phyloP scores from a whole-genome alignment of 1,140 invertebrate species.

The Drosophila parvula region DNA sequence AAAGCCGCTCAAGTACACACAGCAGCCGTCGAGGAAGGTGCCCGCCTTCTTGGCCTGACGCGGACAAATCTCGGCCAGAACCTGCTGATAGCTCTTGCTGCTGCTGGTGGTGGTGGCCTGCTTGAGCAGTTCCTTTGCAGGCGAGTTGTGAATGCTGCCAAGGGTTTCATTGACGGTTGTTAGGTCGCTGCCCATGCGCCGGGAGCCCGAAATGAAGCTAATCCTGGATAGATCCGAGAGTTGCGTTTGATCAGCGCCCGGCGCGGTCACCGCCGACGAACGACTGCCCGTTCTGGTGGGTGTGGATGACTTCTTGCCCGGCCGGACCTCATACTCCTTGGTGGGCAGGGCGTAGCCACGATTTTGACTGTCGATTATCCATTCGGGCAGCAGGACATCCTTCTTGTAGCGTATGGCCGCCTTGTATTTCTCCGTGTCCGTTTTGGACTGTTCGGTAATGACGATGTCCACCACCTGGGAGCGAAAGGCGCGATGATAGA shows the following conservation, averaged over 20 bases:
- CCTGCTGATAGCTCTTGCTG: constrained; percentile 58
- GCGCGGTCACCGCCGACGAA: neutral
- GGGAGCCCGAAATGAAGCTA: constrained; percentile 53
- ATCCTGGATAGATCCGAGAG: constrained; percentile 76
- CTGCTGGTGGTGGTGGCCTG: constrained; percentile 45
- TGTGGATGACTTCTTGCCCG: constrained; percentile 71
- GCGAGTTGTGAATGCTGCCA: constrained; percentile 21
- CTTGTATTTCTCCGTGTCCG: constrained; percentile 92
- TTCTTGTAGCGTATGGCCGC: constrained; percentile 91
- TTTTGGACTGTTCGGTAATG: constrained; percentile 84
- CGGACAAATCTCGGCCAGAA: constrained; percentile 87
- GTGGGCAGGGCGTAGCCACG: constrained; percentile 90
- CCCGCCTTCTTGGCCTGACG: constrained; percentile 89
- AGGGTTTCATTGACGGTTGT: constrained; percentile 71
- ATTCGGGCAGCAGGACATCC: constrained; percentile 89
- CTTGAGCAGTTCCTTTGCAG: constrained; percentile 62
- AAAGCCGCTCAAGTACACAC: constrained; percentile 89
- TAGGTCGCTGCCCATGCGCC: constrained; percentile 57
- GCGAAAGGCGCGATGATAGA: constrained; percentile 85
- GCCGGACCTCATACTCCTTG: constrained; percentile 85
- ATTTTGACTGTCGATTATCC: constrained; percentile 91
- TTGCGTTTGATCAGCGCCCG: constrained; percentile 55
- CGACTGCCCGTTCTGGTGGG: constrained; percentile 57
- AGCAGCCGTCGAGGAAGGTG: constrained; percentile 93
- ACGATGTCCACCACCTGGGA: constrained; percentile 80